Percentiles rank a stretch among this genome's conserved stretches.
These are phyloP conservation scores for Cerceris ruficornis DNA, from an alignment of 2,888 invertebrate species.

Conservation along the genomic window DNA sequence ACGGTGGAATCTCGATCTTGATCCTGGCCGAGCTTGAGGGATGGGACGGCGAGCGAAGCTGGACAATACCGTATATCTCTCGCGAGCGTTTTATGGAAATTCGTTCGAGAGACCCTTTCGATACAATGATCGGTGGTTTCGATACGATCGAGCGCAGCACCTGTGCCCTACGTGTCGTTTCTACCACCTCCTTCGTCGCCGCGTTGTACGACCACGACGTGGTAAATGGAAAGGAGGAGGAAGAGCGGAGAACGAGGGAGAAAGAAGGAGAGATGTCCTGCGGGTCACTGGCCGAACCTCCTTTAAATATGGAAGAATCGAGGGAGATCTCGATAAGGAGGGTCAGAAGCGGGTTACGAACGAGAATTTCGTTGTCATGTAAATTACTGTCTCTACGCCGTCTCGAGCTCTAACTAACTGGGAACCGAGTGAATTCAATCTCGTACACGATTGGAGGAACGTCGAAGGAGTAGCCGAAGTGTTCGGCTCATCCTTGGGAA, in stretches of 20 bases:
- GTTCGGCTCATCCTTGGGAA: slow-evolving; percentile 24
- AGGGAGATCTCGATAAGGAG: slow-evolving; percentile 77
- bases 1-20: slow-evolving; percentile 71
- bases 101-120: slow-evolving; percentile 73
- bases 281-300: slow-evolving; percentile 75
- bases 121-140: slow-evolving; percentile 79
- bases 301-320: slow-evolving; percentile 81
- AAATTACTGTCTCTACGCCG: slow-evolving; percentile 75
- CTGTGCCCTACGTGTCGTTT: slow-evolving; percentile 78
- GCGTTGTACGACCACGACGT: background rate
- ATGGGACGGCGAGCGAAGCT: slow-evolving; percentile 51
- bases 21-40: slow-evolving; percentile 65
- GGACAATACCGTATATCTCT: slow-evolving; percentile 69
- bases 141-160: slow-evolving; percentile 78
- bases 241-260: slow-evolving; percentile 42
- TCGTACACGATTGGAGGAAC: slow-evolving; percentile 54
- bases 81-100: slow-evolving; percentile 79
- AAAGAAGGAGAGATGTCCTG: slow-evolving; percentile 37
- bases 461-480: slow-evolving; percentile 22
- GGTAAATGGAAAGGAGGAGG: slow-evolving; percentile 33
- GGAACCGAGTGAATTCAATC: slow-evolving; percentile 52
- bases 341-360: slow-evolving; percentile 75
- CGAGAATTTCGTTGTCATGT: slow-evolving; percentile 80
- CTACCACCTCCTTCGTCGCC: slow-evolving; percentile 48
- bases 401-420: slow-evolving; percentile 64